Conservation (phyloP, 92 coral and sea anemone species). For the Meandrina meandrites region DNA sequence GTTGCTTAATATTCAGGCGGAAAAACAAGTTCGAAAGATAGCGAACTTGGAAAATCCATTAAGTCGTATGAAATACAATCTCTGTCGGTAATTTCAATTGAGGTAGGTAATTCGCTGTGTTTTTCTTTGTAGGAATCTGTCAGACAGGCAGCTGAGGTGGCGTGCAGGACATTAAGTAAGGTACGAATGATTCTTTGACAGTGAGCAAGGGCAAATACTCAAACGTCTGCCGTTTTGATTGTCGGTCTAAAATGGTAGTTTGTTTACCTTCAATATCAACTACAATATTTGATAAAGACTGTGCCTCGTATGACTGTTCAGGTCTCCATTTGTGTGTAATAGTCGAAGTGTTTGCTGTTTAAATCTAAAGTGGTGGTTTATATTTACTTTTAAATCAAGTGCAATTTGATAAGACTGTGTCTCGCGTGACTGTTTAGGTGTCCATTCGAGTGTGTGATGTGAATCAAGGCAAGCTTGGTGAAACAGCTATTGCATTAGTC, state of each 20-base stretch:
- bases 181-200: slow-evolving; percentile 16
- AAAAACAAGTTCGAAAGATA: too few species aligned
- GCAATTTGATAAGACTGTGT: too few species aligned
- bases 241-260: background rate
- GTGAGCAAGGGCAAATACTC: slow-evolving; percentile 25
- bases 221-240: too few species aligned
- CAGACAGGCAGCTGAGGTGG: slow-evolving; percentile 92
- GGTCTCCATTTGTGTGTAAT: too few species aligned
- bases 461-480: slow-evolving; percentile 91
- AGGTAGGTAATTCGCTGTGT: background rate
- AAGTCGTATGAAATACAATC: too few species aligned
- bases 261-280: background rate
- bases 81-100: too few species aligned
- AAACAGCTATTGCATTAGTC: slow-evolving; percentile 77
- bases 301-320: background rate
- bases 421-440: slow-evolving; percentile 71
- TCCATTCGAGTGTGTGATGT: slow-evolving; percentile 92
- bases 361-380: too few species aligned
- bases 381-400: too few species aligned
- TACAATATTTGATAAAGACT: too few species aligned
- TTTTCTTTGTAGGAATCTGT: slow-evolving; percentile 65
- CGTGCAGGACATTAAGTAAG: slow-evolving; percentile 89
- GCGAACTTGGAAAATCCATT: too few species aligned
- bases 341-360: too few species aligned
- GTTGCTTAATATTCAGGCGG: too few species aligned